Evolutionary conservation across 23 tunicate species (phyloP).

Genomic region (Ciona savignyi): DNA sequence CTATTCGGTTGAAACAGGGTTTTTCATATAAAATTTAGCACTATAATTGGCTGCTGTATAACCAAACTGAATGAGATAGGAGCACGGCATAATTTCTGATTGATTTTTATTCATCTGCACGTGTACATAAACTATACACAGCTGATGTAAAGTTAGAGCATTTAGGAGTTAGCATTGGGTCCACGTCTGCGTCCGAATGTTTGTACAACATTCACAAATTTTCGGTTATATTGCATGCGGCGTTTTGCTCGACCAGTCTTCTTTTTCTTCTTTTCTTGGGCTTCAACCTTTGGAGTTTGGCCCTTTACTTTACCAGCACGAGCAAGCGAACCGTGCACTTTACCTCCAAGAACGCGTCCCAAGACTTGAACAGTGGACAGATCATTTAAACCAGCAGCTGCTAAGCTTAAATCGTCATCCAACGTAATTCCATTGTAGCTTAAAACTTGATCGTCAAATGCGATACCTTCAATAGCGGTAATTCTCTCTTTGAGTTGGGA

Average conservation of each 20-base stretch:
- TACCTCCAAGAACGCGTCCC: constrained; percentile 80
- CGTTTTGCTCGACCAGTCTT: constrained; percentile 90
- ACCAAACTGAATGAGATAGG: too few species aligned
- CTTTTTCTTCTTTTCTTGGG: constrained; percentile 90
- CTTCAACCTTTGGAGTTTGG: constrained; percentile 95
- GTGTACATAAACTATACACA: too few species aligned
- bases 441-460: constrained; percentile 47
- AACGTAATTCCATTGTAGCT: constrained; percentile 47
- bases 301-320: constrained; percentile 99
- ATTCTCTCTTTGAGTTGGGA: constrained; percentile 23
- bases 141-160: neutral
- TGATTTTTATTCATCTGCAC: too few species aligned
- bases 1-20: too few species aligned
- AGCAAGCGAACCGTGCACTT: constrained; percentile 94
- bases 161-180: constrained; percentile 95
- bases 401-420: constrained; percentile 24
- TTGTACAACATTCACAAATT: constrained; percentile 92
- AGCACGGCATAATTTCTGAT: too few species aligned
- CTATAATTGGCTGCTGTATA: too few species aligned
- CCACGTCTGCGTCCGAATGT: constrained; percentile 92
- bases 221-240: constrained; percentile 94
- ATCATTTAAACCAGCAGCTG: constrained; percentile 25
- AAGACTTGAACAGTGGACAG: constrained; percentile 56
- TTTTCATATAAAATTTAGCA: too few species aligned
- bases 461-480: constrained; percentile 22